Evolutionary conservation across 92 coral and sea anemone species (phyloP), one percentile per base, ranked within the genome.

Genomic region (Epizoanthus fatuus): DNA sequence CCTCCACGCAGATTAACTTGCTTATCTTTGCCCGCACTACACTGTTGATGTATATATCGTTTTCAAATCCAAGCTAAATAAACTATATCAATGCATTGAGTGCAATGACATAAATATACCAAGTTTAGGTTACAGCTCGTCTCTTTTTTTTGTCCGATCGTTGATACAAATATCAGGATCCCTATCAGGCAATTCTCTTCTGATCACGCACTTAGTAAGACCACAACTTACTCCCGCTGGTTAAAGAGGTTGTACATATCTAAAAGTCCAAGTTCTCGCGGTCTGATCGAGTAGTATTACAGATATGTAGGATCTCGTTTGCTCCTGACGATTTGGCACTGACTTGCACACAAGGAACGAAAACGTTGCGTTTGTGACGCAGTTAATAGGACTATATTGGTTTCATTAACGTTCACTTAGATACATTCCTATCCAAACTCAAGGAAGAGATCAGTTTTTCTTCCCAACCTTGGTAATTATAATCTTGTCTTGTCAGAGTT

Each of bases 351-450:
- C 58, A 63, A 40, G 22, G 17, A 11, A 10, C 16, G 22, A 38
- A 15, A 39, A 5, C 59, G 57, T 12, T 39, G 11, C 51, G 53
- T 77, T 54, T 77, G 16, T 77, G 82, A 77, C 82, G 82, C 42
- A 62, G 17, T 19, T 77, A 77, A 77, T 77, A 54, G 45, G 38
- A 62, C 65, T 59, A 42, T 77, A 58, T 38, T 57, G 60, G 2
- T 29, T 58, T 75, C 68, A 39, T 75, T 39, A 76, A 58, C 55
- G 81, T 58, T 38, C 20, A 52, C 32, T 49, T 49, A 49, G 53
- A 49, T 49, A 49, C 53, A 49, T 49, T 12, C 9, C 9, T 49
- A 10, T 49, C 53, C 13, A 49, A 49, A 49, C 14, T 49, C 53
- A 8, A 49, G 32, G 29, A 54, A 10, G 14, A 12, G 53, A 16